Conservation (phyloP, 2,888 invertebrate genomes). For the Julus scandinavius region DNA sequence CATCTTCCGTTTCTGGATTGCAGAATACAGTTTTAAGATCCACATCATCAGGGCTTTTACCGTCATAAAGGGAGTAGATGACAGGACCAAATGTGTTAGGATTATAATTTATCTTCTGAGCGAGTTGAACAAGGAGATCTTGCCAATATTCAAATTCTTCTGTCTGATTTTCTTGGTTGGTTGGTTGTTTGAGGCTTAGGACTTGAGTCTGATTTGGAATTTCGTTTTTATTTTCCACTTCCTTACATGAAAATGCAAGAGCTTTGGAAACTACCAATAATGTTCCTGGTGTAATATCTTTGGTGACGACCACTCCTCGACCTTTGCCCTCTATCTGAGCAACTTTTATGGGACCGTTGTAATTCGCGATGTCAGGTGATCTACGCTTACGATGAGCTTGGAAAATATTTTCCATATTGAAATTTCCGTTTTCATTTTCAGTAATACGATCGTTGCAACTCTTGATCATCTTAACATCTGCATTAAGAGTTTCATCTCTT, state of each 20-base stretch:
- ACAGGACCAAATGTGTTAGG: background rate
- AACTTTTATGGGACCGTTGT: constrained; percentile 33
- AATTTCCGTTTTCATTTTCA: background rate
- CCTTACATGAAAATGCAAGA: background rate
- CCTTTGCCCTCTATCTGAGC: background rate
- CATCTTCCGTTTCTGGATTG: background rate
- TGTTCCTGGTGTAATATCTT: background rate
- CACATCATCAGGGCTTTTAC: background rate
- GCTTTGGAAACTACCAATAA: constrained; percentile 36
- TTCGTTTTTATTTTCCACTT: background rate
- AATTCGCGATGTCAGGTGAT: background rate
- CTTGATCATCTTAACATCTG: background rate
- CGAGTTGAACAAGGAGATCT: background rate
- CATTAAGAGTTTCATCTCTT: too few species aligned
- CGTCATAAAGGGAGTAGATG: background rate
- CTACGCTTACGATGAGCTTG: background rate
- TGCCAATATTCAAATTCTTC: background rate
- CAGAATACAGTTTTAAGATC: background rate
- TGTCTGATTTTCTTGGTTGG: background rate
- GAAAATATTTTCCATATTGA: background rate
- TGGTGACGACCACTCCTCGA: background rate
- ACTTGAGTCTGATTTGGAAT: background rate
- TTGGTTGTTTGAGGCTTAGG: background rate
- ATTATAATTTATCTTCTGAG: background rate
- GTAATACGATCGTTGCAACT: background rate